Conservation (phyloP, 2,888 invertebrate genomes). For the Elysia crispata region DNA sequence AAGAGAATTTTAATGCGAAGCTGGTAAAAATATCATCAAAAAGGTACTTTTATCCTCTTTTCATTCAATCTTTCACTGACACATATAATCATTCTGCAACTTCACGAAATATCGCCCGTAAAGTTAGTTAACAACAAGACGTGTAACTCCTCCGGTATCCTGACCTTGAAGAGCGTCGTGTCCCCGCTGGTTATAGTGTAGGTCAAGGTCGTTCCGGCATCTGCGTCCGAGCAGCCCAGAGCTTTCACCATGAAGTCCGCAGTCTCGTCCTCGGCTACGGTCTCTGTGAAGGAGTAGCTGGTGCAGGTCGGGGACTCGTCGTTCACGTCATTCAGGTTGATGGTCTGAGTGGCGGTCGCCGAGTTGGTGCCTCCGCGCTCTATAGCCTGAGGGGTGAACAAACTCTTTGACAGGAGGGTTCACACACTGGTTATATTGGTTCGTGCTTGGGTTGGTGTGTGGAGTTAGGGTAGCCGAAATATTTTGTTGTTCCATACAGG, state of each 20-base stretch:
- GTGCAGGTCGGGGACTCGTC: slow-evolving; percentile 59
- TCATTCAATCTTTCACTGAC: too few relatives aligned
- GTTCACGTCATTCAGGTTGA: slow-evolving; percentile 55
- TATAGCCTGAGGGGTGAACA: slow-evolving; percentile 34
- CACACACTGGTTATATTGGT: too few relatives aligned
- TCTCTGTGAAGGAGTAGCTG: slow-evolving; percentile 51
- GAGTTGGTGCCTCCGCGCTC: slow-evolving; percentile 57
- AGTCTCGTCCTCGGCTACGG: slow-evolving; percentile 54
- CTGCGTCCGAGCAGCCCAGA: slow-evolving; percentile 51
- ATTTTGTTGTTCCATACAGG: too few relatives aligned
- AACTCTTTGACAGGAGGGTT: too few relatives aligned
- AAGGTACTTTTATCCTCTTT: too few relatives aligned
- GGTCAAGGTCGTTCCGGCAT: slow-evolving; percentile 48
- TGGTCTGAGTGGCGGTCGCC: slow-evolving; percentile 51
- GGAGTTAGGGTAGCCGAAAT: too few relatives aligned
- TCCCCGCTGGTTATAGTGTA: slow-evolving; percentile 52
- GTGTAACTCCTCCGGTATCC: not conserved
- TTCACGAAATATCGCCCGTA: too few relatives aligned
- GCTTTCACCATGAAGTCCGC: slow-evolving; percentile 44
- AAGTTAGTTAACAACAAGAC: too few relatives aligned
- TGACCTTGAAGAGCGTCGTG: slow-evolving; percentile 56
- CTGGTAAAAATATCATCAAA: not conserved
- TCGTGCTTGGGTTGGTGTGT: too few relatives aligned
- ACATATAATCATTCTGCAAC: too few relatives aligned
- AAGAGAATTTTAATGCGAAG: too few relatives aligned